phyloP scores from a whole-genome alignment of 2,888 invertebrate species.

The Plusia festucae region DNA sequence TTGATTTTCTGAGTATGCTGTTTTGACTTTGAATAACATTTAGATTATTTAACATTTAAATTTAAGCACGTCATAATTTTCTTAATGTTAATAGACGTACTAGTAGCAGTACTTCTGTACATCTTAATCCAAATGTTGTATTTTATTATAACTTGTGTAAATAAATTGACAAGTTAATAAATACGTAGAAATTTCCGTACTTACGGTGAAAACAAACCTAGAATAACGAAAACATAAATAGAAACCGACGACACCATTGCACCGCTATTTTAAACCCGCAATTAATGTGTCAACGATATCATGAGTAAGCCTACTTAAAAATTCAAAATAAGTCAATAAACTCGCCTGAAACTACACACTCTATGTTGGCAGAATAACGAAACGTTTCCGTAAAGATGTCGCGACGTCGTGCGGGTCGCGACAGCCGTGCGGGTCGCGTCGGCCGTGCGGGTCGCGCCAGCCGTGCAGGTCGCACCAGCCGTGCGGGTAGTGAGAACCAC shows the following conservation, averaged over 20 bases:
- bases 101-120: too few species aligned
- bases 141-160: too few species aligned
- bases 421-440: neutral
- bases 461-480: slow-evolving; percentile 26
- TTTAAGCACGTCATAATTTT: too few species aligned
- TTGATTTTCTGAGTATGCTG: neutral
- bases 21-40: neutral
- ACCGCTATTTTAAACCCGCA: slow-evolving; percentile 5
- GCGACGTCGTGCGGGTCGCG: slow-evolving; percentile 36
- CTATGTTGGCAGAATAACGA: slow-evolving; percentile 36
- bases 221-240: neutral
- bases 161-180: too few species aligned
- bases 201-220: neutral
- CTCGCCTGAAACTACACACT: slow-evolving; percentile 38
- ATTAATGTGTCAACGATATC: slow-evolving; percentile 10
- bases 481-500: neutral
- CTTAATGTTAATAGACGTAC: too few species aligned
- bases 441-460: slow-evolving; percentile 27
- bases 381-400: slow-evolving; percentile 49
- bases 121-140: too few species aligned
- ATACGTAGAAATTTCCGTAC: too few species aligned
- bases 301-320: slow-evolving; percentile 25
- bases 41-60: too few species aligned
- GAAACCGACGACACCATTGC: neutral
- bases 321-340: slow-evolving; percentile 33